phyloP scores from a whole-genome alignment of 2,113 vertebrate species.

The Microcebus tavaratra region DNA sequence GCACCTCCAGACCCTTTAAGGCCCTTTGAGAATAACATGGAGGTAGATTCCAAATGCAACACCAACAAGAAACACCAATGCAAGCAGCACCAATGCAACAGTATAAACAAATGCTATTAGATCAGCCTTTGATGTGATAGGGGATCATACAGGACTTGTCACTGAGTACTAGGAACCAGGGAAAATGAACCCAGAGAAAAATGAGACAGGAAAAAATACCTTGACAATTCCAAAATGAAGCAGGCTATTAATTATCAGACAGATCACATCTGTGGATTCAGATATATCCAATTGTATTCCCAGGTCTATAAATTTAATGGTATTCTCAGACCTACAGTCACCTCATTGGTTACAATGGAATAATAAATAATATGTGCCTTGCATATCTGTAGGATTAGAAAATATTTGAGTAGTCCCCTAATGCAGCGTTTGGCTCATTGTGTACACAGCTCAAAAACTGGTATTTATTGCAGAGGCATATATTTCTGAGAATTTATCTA shows the following conservation, averaged over 20 bases:
- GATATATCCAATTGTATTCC: neutral
- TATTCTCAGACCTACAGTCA: neutral
- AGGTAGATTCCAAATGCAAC: neutral
- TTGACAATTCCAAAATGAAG: neutral
- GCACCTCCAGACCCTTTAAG: neutral
- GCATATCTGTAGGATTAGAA: neutral
- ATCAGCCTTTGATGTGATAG: neutral
- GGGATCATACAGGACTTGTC: neutral
- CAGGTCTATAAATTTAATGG: neutral
- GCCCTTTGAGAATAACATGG: neutral
- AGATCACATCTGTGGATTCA: neutral
- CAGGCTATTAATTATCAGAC: neutral
- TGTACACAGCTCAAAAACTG: neutral
- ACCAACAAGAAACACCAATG: neutral
- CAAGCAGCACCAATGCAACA: neutral
- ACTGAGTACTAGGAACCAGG: neutral
- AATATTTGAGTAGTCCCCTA: neutral
- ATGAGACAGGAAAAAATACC: neutral
- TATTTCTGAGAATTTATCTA: neutral
- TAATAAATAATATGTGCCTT: neutral
- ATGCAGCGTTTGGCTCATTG: neutral
- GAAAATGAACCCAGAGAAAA: neutral
- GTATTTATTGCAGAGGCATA: neutral
- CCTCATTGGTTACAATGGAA: neutral
- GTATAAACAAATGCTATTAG: neutral